Evolutionary conservation across 1,140 invertebrate species (phyloP), one percentile per base, ranked within the genome.

Genomic region (Uloborus diversus): DNA sequence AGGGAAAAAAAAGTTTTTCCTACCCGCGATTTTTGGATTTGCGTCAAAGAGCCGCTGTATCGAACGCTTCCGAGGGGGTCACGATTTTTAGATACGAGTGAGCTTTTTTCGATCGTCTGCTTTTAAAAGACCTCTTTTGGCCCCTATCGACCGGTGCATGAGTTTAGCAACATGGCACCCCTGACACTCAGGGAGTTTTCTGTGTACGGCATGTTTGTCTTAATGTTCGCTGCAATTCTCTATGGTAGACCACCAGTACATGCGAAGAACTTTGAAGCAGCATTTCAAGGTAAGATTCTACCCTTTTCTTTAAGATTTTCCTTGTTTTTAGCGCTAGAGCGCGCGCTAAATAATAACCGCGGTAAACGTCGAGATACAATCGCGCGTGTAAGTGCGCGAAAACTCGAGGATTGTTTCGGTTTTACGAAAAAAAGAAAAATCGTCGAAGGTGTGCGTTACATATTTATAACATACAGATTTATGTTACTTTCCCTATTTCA

Each of bases 281-380:
- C 66, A n/a, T 69, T 69, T 42, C 66, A 69, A 69, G 66, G 66
- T 69, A 69, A 69, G 49, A 49, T 30, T 35, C 20, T 61, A 27
- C n/a, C n/a, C n/a, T n/a, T n/a, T n/a, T n/a, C n/a, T n/a, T n/a
- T n/a, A n/a, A n/a, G n/a, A 42, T 42, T 42, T 42, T 17, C 2
- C 37, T 42, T 42, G 37, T n/a, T n/a, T n/a, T n/a, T n/a, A n/a
- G n/a, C n/a, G n/a, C n/a, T n/a, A n/a, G n/a, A n/a, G n/a, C n/a
- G n/a, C n/a, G n/a, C n/a, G n/a, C n/a, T n/a, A n/a, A n/a, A n/a
- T n/a, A n/a, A n/a, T n/a, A n/a, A n/a, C n/a, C n/a, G n/a, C n/a
- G n/a, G n/a, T n/a, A n/a, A n/a, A n/a, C n/a, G n/a, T n/a, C n/a
- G n/a, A n/a, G n/a, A n/a, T n/a, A n/a, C n/a, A n/a, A n/a, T n/a